Base-by-base conservation (phyloP, 2,113 vertebrate species). In the Polypterus bichir region DNA sequence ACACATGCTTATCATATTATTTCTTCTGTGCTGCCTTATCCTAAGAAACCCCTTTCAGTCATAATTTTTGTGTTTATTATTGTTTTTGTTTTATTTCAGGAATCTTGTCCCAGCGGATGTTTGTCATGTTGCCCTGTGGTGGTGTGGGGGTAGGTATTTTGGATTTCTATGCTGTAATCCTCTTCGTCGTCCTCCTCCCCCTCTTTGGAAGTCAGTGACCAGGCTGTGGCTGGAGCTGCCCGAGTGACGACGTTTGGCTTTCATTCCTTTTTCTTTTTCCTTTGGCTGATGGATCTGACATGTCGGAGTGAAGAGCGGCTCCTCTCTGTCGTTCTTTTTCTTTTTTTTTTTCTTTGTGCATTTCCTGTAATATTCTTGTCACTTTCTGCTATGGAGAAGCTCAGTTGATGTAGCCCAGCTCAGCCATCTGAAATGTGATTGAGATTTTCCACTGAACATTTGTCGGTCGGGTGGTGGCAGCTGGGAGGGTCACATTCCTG, bases 71-170 rank as follows among this genome's bases (percentile, higher is more conserved):
- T 27, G 27, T 27, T 27, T 27, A 27, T 27, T 27, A 27, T 27
- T 27, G 1, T 27, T 27, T 27, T 27, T 27, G 27, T 27, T 27
- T 27, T 27, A 27, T 27, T 53, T 0, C 83, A 97, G 93, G 91
- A 72, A 88, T 92, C 74, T 77, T 93, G 71, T 85, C 87, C 2
- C 88, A 92, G 77, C 72, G 84, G 72, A 82, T 86, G 71, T 92
- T 93, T 57, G 85, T 93, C 68, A 89, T 88, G 89, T 75, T 97
- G 68, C 92, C 92, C 58, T 97, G 94, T 10, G 92, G 94, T 67
- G 94, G 92, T 49, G 78, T 92, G 56, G 94, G 93, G 86, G 94
- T 97, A 75, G 92, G 92, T 86, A 58, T 61, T 66, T 49, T 1
- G 0, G 60, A 52, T 60, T 9, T 68, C 61, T 66, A 11, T 48